These are phyloP conservation scores for Serrognathus titanus DNA, from an alignment of 2,888 invertebrate genomes.

Conservation along the genomic window DNA sequence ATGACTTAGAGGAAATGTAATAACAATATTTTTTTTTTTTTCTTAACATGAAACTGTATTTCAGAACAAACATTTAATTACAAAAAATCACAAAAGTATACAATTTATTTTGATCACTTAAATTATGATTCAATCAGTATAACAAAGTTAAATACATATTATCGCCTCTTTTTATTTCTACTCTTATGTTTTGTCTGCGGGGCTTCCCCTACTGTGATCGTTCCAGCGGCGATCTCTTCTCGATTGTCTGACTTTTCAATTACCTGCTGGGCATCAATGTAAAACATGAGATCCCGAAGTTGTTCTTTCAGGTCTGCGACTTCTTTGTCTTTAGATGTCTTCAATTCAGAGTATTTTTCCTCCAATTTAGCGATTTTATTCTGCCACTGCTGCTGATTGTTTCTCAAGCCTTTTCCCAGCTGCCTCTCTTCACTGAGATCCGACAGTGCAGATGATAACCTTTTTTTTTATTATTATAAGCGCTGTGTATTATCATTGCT, in stretches of 20 bases:
- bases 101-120: background rate
- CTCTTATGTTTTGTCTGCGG: conserved; percentile 31
- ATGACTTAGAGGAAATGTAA: too few relatives aligned
- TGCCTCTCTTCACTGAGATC: conserved; percentile 83
- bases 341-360: conserved; percentile 48
- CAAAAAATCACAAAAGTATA: conserved; percentile 8
- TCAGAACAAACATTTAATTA: background rate
- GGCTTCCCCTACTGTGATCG: conserved; percentile 55
- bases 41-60: too few relatives aligned
- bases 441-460: conserved; percentile 62
- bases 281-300: conserved; percentile 95
- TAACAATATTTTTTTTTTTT: too few relatives aligned
- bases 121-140: too few relatives aligned
- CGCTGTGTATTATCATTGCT: background rate
- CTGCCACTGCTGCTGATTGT: conserved; percentile 74
- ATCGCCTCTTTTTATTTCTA: conserved; percentile 17
- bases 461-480: conserved; percentile 28
- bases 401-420: conserved; percentile 71
- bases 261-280: conserved; percentile 77
- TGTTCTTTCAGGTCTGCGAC: conserved; percentile 87
- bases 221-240: conserved; percentile 60
- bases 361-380: conserved; percentile 58
- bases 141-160: background rate
- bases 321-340: conserved; percentile 58
- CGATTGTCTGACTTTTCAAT: conserved; percentile 56